These are phyloP conservation scores for Limanda limanda DNA, from an alignment of 2,113 vertebrate genomes.

Conservation along the genomic window DNA sequence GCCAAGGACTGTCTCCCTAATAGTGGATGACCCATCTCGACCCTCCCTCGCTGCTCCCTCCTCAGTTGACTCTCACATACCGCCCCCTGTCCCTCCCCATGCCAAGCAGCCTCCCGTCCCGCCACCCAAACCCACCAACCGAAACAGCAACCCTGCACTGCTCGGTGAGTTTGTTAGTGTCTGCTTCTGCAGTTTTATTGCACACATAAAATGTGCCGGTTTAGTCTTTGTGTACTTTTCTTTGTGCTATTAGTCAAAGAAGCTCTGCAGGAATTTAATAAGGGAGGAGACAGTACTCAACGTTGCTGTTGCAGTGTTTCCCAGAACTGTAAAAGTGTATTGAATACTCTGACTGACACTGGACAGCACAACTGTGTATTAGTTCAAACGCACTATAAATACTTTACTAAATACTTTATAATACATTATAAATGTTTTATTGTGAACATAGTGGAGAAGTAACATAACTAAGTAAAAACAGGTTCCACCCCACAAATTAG, in stretches of 20 bases:
- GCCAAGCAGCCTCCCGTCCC: slow-evolving; percentile 91
- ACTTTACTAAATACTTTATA: too few relatives aligned
- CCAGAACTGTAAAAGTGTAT: not conserved
- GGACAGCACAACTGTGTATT: too few relatives aligned
- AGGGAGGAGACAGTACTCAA: not conserved
- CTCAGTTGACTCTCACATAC: slow-evolving; percentile 13
- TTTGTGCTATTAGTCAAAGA: slow-evolving; percentile 2
- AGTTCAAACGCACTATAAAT: too few relatives aligned
- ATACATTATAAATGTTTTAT: not conserved
- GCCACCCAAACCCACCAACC: slow-evolving; percentile 93
- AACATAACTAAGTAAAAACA: not conserved
- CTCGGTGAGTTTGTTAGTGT: slow-evolving; percentile 85
- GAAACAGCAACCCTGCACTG: slow-evolving; percentile 88
- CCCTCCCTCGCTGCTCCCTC: slow-evolving; percentile 31
- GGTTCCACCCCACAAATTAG: not conserved
- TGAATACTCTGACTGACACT: not conserved
- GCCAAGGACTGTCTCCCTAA: slow-evolving; percentile 76
- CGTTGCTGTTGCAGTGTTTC: too few relatives aligned
- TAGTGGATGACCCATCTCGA: slow-evolving; percentile 65
- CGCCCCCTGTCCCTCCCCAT: slow-evolving; percentile 63
- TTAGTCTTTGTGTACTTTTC: not conserved
- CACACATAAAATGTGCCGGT: not conserved
- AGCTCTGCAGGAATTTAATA: not conserved
- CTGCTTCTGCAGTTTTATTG: not conserved
- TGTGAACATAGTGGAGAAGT: not conserved